A percentile compares a stretch with the other conserved stretches of the same genome.
Conservation (phyloP, 2,113 vertebrate genomes). For the Marmota flaviventris region DNA sequence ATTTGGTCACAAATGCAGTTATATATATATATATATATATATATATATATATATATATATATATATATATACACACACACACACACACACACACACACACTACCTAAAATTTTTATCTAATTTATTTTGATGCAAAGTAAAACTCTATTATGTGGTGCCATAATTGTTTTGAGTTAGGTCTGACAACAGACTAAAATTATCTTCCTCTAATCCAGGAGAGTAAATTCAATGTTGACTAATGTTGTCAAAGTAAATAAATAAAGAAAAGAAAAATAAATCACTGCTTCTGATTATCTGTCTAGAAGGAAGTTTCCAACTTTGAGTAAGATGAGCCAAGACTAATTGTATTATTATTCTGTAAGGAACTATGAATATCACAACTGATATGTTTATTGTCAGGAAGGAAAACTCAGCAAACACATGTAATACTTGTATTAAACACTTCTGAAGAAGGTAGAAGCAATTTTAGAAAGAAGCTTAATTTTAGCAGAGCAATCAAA, state of each 20-base stretch:
- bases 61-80: too few species aligned
- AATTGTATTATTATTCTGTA: neutral
- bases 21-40: neutral
- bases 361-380: neutral
- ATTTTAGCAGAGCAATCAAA: constrained; percentile 32
- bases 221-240: neutral
- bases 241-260: neutral
- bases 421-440: neutral
- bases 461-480: constrained; percentile 29
- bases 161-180: neutral
- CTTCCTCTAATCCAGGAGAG: neutral
- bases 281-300: neutral
- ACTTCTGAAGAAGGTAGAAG: neutral
- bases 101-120: neutral
- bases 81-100: too few species aligned
- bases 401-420: constrained; percentile 11
- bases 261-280: neutral
- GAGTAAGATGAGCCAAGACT: constrained; percentile 17
- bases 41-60: neutral
- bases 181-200: constrained; percentile 21
- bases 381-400: neutral
- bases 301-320: neutral
- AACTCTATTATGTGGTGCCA: neutral
- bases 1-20: neutral
- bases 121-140: constrained; percentile 14